Evolutionary conservation across 2,888 invertebrate species (phyloP), one percentile per base, ranked within the genome.

Genomic region (Brachyptera putata): DNA sequence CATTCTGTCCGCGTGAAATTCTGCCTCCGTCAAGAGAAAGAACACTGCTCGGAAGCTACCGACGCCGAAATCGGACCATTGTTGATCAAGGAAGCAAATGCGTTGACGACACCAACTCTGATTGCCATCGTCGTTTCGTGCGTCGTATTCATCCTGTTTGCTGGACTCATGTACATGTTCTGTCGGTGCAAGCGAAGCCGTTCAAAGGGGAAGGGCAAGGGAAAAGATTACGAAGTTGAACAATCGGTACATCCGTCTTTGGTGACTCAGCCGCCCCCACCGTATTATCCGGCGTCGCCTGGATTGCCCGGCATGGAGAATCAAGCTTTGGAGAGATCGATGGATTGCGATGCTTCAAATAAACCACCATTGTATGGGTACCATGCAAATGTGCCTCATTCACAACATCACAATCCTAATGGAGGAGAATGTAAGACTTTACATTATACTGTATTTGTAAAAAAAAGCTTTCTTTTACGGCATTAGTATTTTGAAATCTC

Each of bases 141-240:
- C 67, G 83, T 89, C 60, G 87, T 91, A n/a, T 87, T 90, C 68
- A 79, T 89, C 3, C 76, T 91, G 1, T 89, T 89, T 72, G 81
- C 87, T 39, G 85, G 85, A 13, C 77, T 92, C 4, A 76, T 92
- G 61, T 79, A 91, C 68, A 84, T 93, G 71, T 91, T 91, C 79
- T 93, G 92, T 71, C 86, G 89, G 63, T 90, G 92, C 75, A 89
- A 89, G 69, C 83, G 88, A 63, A 87, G 86, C 70, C 88, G 88
- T 70, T 84, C 84, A 68, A 90, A 90, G 73, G 91, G 92, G 74
- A 87, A 90, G 65, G 80, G 80, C 64, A 85, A 85, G 67, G 84
- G 87, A 25, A 94, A 94, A 76, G 92, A 93, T 74, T 92, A 92
- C 73, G 93, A 93, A 77, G 89, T 91, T 87, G 91, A 92, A 71